phyloP scores from a whole-genome alignment of 2,797 vertebrate species.

The Coreius guichenoti region DNA sequence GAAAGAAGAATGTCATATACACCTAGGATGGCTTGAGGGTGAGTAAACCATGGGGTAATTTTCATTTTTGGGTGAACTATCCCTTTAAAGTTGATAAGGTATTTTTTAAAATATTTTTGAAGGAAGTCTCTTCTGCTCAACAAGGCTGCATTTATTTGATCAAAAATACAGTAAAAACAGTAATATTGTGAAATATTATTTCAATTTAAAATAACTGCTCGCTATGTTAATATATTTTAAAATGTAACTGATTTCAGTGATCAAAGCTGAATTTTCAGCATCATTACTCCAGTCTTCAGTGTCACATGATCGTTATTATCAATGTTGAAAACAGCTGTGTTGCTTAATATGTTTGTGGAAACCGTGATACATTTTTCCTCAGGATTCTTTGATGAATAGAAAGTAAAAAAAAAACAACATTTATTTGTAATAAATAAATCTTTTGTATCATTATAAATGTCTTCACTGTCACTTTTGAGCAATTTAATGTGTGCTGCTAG shows the following conservation, averaged over 20 bases:
- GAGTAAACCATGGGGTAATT: too few relatives aligned
- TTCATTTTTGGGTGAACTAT: too few relatives aligned
- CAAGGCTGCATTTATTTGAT: not conserved
- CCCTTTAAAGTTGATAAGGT: too few relatives aligned
- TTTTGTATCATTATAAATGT: not conserved
- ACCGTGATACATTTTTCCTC: not conserved
- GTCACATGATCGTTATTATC: not conserved
- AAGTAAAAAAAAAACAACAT: too few relatives aligned
- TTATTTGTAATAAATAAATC: too few relatives aligned
- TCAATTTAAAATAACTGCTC: not conserved
- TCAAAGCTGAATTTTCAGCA: not conserved
- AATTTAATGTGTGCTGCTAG: not conserved
- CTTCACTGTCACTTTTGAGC: not conserved
- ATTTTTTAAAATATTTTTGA: too few relatives aligned
- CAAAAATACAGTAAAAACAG: not conserved
- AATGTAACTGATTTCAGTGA: not conserved
- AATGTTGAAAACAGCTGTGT: not conserved
- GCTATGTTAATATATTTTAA: not conserved
- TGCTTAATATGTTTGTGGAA: too few relatives aligned
- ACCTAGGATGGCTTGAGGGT: too few relatives aligned
- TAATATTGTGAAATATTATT: not conserved
- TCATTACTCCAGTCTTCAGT: not conserved
- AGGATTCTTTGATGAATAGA: too few relatives aligned
- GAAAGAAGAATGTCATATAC: too few relatives aligned
- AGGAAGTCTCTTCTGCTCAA: too few relatives aligned